These are phyloP conservation scores for Brachycybe producta DNA, from an alignment of 2,888 invertebrate genomes.

Conservation along the genomic window DNA sequence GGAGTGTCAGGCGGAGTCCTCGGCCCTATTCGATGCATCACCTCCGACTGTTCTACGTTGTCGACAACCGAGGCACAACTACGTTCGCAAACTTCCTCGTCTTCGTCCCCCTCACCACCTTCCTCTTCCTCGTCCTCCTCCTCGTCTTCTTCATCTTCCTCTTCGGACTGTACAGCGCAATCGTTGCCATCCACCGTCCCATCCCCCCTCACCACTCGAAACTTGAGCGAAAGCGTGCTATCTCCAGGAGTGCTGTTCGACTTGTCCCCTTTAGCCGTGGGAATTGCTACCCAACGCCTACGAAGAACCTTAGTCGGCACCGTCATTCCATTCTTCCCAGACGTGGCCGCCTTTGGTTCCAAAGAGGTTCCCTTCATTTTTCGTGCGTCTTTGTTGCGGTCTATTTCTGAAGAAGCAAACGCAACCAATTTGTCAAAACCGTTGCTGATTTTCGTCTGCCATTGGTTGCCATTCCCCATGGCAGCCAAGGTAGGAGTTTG, in stretches of 20 bases:
- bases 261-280: constrained; percentile 16
- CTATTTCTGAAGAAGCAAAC: constrained; percentile 81
- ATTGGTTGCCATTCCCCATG: constrained; percentile 34
- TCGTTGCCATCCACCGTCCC: background rate
- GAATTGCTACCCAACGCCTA: constrained; percentile 20
- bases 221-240: constrained; percentile 21
- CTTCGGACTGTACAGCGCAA: background rate
- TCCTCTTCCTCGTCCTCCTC: constrained; percentile 1
- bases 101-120: background rate
- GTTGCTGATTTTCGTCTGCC: constrained; percentile 85
- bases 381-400: constrained; percentile 30
- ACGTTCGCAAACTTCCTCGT: background rate
- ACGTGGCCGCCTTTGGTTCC: background rate
- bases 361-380: too few species aligned
- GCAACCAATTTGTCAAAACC: constrained; percentile 83
- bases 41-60: background rate
- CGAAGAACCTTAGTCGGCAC: constrained; percentile 15
- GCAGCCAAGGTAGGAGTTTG: background rate
- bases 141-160: background rate
- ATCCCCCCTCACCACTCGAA: constrained; percentile 17
- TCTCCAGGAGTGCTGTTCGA: constrained; percentile 14
- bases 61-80: background rate
- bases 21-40: constrained; percentile 19
- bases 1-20: constrained; percentile 26
- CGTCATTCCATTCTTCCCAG: constrained; percentile 1